Evolutionary conservation across 2,113 vertebrate genomes (phyloP).

Genomic region (Rhinoptilus africanus): DNA sequence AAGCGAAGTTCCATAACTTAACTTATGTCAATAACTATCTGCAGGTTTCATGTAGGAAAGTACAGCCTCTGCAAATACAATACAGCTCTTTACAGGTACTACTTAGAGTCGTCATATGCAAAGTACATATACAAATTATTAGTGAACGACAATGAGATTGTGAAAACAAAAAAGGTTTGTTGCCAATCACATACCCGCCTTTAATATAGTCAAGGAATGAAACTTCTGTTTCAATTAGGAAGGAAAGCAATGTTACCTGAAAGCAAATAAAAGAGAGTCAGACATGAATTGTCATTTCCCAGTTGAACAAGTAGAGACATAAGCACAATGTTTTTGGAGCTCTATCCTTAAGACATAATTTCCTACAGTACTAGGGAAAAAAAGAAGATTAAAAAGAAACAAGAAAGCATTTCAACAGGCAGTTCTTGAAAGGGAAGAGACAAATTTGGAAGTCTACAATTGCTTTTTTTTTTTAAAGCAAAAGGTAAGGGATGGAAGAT

Average conservation of each 20-base stretch:
- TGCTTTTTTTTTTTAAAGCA: not conserved
- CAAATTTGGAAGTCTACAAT: not conserved
- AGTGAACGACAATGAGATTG: not conserved
- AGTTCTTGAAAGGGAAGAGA: not conserved
- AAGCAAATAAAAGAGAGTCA: slow-evolving; percentile 63
- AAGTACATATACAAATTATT: not conserved
- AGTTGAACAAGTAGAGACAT: slow-evolving; percentile 8
- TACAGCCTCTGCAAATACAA: not conserved
- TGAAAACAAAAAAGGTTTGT: slow-evolving; percentile 30
- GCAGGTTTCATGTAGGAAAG: not conserved
- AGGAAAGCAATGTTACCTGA: slow-evolving; percentile 97
- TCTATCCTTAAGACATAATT: not conserved
- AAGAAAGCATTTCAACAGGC: not conserved
- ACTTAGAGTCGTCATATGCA: not conserved
- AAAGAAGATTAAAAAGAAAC: not conserved
- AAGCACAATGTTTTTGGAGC: not conserved
- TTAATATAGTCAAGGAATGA: slow-evolving; percentile 99
- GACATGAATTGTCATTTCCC: slow-evolving; percentile 29
- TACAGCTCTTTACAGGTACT: not conserved
- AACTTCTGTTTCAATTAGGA: slow-evolving; percentile 95
- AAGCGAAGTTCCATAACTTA: not conserved
- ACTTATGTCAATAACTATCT: not conserved
- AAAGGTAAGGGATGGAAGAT: not conserved
- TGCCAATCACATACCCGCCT: slow-evolving; percentile 88
- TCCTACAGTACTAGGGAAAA: not conserved